A percentile compares a stretch with the other conserved stretches of the same genome.
Conservation (phyloP, 1,140 invertebrate genomes). For the Adelges cooleyi region DNA sequence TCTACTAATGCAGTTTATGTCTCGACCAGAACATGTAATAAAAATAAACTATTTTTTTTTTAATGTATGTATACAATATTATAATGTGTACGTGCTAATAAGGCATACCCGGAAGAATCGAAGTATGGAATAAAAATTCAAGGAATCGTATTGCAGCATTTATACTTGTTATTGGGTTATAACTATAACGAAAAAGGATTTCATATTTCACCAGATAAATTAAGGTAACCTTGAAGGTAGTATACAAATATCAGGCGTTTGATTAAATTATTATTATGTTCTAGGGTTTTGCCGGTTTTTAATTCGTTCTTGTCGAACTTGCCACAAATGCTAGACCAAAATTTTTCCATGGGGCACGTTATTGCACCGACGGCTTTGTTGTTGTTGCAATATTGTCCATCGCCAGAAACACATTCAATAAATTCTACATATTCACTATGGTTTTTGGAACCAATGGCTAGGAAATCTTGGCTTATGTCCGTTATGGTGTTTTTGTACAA, state of each 20-base stretch:
- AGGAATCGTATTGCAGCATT: conserved; percentile 78
- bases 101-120: conserved; percentile 74
- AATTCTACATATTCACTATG: conserved; percentile 69
- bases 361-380: conserved; percentile 75
- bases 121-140: conserved; percentile 65
- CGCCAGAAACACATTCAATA: conserved; percentile 44
- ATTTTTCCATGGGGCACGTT: conserved; percentile 77
- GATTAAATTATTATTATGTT: conserved; percentile 34
- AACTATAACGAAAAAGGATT: conserved; percentile 81
- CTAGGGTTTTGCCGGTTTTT: conserved; percentile 78
- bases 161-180: conserved; percentile 87
- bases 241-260: neutral
- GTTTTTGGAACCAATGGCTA: conserved; percentile 69
- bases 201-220: conserved; percentile 72
- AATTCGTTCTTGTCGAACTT: conserved; percentile 89
- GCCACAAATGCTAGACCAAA: conserved; percentile 86
- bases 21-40: conserved; percentile 56
- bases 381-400: conserved; percentile 78
- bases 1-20: conserved; percentile 89
- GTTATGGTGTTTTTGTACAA: conserved; percentile 94
- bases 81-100: conserved; percentile 37
- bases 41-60: neutral
- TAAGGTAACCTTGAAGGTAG: conserved; percentile 56
- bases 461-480: conserved; percentile 84
- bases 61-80: neutral